These are phyloP conservation scores for Drosophila neoperkinsi DNA, from an alignment of 2,888 invertebrate genomes.

Conservation along the genomic window DNA sequence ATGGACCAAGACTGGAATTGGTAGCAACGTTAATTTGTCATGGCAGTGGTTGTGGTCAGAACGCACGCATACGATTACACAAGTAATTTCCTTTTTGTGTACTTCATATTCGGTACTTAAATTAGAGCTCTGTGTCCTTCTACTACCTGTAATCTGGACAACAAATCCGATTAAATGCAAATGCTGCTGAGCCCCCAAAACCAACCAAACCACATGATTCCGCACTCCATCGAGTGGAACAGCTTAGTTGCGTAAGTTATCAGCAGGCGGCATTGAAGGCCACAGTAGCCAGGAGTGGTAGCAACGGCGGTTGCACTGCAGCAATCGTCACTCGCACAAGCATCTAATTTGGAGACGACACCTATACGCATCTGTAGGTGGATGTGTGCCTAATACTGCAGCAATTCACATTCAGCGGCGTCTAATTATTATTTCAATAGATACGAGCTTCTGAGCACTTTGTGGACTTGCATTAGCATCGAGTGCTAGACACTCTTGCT, in stretches of 20 bases:
- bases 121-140: conserved; percentile 53
- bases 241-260: conserved; percentile 79
- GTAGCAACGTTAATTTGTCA: conserved; percentile 77
- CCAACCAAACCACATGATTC: conserved; percentile 6
- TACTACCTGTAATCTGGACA: conserved; percentile 74
- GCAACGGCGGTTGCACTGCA: conserved; percentile 64
- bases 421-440: conserved; percentile 78
- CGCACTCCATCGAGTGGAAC: conserved; percentile 30
- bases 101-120: conserved; percentile 28
- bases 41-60: conserved; percentile 58
- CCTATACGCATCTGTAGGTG: conserved; percentile 6
- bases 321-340: conserved; percentile 53
- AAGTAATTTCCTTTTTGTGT: conserved; percentile 61
- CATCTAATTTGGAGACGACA: conserved; percentile 43
- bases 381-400: conserved; percentile 36
- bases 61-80: conserved; percentile 57
- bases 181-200: conserved; percentile 46
- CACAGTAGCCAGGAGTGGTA: conserved; percentile 28
- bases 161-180: conserved; percentile 80
- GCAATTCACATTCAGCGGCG: conserved; percentile 46
- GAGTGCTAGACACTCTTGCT: conserved; percentile 8
- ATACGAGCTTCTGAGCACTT: conserved; percentile 30
- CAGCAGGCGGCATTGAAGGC: conserved; percentile 43
- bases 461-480: conserved; percentile 39
- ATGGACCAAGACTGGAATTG: conserved; percentile 44